A percentile compares a stretch with the other conserved stretches of the same genome.
Evolutionary conservation across 2,797 vertebrate genomes (phyloP).

Genomic region (Falco peregrinus): DNA sequence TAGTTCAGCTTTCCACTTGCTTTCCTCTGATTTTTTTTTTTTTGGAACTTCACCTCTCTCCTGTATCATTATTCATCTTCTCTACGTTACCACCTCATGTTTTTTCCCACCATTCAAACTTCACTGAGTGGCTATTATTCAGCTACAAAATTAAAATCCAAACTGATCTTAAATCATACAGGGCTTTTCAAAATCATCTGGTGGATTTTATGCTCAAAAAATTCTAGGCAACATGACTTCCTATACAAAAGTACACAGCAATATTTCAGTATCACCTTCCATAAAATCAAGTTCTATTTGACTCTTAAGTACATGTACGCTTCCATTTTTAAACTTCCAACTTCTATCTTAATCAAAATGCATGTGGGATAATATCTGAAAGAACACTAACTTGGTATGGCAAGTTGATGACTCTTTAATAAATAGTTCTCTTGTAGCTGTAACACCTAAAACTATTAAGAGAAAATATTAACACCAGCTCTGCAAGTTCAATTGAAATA

Average conservation of each 20-base stretch:
- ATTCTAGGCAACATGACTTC: neutral
- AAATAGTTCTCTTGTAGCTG: neutral
- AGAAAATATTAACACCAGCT: neutral
- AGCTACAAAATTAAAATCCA: neutral
- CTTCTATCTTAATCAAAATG: neutral
- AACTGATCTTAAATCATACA: neutral
- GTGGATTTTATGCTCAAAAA: neutral
- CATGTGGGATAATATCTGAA: neutral
- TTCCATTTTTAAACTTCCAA: neutral
- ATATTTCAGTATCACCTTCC: neutral
- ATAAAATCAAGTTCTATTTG: neutral
- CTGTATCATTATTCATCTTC: neutral
- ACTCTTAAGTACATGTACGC: neutral
- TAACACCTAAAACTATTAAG: neutral
- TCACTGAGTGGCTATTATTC: neutral
- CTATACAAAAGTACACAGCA: neutral
- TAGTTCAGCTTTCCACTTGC: neutral
- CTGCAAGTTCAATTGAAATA: neutral
- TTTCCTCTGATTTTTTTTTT: neutral
- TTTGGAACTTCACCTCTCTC: neutral
- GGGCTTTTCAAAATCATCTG: neutral
- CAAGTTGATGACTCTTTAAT: neutral
- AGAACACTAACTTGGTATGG: neutral
- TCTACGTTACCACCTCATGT: neutral
- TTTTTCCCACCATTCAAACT: neutral